Conservation (phyloP, 2,113 vertebrate species). For the Trichechus manatus region DNA sequence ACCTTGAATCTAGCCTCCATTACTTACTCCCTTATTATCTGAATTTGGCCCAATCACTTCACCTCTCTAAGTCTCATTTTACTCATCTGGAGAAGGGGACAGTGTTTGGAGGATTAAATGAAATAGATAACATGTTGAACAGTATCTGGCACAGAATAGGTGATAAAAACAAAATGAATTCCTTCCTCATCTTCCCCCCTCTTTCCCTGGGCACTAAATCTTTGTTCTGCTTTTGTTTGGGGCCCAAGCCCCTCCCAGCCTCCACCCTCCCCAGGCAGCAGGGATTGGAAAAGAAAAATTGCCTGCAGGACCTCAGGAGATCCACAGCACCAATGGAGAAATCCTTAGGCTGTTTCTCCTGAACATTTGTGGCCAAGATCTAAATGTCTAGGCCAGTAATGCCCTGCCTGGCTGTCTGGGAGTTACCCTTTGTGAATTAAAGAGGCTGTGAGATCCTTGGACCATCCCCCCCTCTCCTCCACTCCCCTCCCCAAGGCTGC, state of each 20-base stretch:
- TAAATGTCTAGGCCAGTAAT: slow-evolving; percentile 19
- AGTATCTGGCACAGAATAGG: neutral
- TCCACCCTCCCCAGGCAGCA: neutral
- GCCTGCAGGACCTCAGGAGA: neutral
- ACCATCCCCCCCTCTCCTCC: neutral
- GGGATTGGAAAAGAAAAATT: slow-evolving; percentile 22
- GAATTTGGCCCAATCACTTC: neutral
- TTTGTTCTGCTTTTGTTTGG: slow-evolving; percentile 14
- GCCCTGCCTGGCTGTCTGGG: slow-evolving; percentile 34
- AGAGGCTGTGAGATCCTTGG: neutral
- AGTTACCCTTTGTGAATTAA: slow-evolving; percentile 52
- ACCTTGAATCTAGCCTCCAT: slow-evolving; percentile 23
- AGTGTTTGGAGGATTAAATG: neutral
- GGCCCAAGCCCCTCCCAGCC: neutral
- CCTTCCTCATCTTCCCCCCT: neutral
- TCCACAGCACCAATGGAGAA: neutral
- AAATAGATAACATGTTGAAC: neutral
- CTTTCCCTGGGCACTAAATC: neutral
- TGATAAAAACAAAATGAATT: slow-evolving; percentile 15
- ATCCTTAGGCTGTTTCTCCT: neutral
- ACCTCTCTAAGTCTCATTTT: neutral
- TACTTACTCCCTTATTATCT: slow-evolving; percentile 39
- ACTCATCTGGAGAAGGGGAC: slow-evolving; percentile 1
- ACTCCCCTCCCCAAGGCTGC: slow-evolving; percentile 58
- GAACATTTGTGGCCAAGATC: neutral